Evolutionary conservation across 2,797 vertebrate genomes (phyloP), one percentile per base, ranked within the genome.

Genomic region (Syngnathus rostellatus): DNA sequence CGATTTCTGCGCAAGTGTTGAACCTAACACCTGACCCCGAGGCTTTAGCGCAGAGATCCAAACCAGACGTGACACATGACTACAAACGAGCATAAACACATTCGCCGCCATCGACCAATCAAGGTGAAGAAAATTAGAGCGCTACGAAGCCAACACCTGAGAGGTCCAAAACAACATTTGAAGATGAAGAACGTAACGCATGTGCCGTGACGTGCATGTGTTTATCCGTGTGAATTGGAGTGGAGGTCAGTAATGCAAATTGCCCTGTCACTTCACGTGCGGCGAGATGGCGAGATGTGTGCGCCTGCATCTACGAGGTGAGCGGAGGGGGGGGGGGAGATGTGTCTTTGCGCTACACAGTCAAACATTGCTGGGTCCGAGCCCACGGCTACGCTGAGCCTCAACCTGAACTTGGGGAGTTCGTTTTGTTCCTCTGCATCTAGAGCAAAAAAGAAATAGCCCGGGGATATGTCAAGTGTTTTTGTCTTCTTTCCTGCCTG

Each of bases 391-490:
- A 85, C 75, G 74, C 79, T 75, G 83, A 80, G 83, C 85, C 75
- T 88, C 83, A 87, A 87, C 81, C 87, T 88, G 86, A 87, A 88
- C 86, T 87, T 81, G 75, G 21, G 79, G 82, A 89, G 83, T 88
- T 87, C 81, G 83, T 88, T 87, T 87, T 86, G 81, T 83, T 88
- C 84, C 82, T 77, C 60, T 64, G 61, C 69, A 79, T 86, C 84
- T 85, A 81, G 74, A 85, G 85, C 77, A 68, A 67, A 77, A 31
- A 86, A 81, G 84, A 86, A 87, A 80, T 77, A 78, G 86, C 89
- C 87, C 3, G 0, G 69, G 78, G 88, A 78, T 61, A 77, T 79
- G 68, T 69, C 50, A n/a, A 69, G 68, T 74, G 2, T 38, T 70
- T 61, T 57, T 55, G 50, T 77, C 63, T 72, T 71, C 69, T 67